A percentile compares a stretch with the other conserved stretches of the same genome.
These are phyloP conservation scores for Anisognathus igniventris DNA, from an alignment of 2,797 vertebrate species.

Conservation along the genomic window DNA sequence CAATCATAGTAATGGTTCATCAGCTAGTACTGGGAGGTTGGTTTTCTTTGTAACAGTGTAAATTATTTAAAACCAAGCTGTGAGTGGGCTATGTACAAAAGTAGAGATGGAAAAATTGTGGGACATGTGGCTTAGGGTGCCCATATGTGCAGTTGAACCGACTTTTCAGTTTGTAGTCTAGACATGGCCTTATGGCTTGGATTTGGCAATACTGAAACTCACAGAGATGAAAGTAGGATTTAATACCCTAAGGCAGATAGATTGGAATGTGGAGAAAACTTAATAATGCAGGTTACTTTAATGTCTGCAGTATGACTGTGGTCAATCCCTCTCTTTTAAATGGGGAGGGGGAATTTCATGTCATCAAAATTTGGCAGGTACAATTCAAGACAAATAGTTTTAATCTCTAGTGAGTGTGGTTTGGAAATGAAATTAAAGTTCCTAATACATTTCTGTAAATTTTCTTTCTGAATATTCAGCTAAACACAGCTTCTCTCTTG, in stretches of 20 bases:
- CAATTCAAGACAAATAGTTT: constrained; percentile 43
- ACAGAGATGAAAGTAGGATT: constrained; percentile 44
- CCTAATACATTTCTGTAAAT: constrained; percentile 52
- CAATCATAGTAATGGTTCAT: neutral
- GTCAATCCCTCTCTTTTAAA: constrained; percentile 11
- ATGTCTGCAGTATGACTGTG: constrained; percentile 40
- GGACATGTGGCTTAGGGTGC: neutral
- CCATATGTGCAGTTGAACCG: constrained; percentile 39
- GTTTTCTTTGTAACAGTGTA: neutral
- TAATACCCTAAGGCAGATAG: constrained; percentile 45
- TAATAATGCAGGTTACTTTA: constrained; percentile 50
- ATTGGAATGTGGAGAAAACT: constrained; percentile 56
- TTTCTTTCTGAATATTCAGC: neutral
- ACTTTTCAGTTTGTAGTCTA: constrained; percentile 41
- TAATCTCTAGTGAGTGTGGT: constrained; percentile 9
- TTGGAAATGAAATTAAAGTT: constrained; percentile 46
- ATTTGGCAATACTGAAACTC: constrained; percentile 48
- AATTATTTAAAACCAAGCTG: constrained; percentile 12
- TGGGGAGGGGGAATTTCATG: neutral
- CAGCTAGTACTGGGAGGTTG: neutral
- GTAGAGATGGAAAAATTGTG: constrained; percentile 1
- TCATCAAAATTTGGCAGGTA: constrained; percentile 47
- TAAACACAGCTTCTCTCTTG: constrained; percentile 11
- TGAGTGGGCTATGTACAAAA: neutral
- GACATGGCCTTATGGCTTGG: constrained; percentile 53